phyloP scores from a whole-genome alignment of 2,888 invertebrate genomes.

The Nymphalis polychloros region DNA sequence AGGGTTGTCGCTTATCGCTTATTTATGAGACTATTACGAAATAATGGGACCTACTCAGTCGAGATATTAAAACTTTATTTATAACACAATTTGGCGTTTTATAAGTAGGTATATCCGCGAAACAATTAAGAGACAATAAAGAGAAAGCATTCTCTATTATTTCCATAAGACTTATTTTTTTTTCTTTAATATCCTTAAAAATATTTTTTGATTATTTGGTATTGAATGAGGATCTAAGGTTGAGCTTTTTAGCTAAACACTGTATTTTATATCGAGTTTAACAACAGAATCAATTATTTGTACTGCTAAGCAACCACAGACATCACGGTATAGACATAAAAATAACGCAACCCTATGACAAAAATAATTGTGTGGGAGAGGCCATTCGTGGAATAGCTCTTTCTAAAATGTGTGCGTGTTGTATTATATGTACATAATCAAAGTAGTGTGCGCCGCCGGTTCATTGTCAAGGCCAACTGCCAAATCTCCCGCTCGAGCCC shows the following conservation, averaged over 20 bases:
- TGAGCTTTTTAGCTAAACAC: too few species aligned
- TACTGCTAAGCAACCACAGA: background rate
- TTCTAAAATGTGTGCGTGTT: constrained; percentile 58
- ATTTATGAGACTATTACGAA: constrained; percentile 14
- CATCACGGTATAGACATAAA: constrained; percentile 2
- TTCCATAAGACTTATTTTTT: too few species aligned
- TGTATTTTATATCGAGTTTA: background rate
- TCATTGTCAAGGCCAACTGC: constrained; percentile 81
- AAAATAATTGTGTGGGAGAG: constrained; percentile 70
- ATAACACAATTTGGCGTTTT: background rate
- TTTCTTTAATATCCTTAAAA: too few species aligned
- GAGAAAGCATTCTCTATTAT: too few species aligned
- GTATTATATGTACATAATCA: constrained; percentile 56
- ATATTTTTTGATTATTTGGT: too few species aligned
- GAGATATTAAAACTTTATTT: background rate
- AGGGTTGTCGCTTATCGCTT: constrained; percentile 55
- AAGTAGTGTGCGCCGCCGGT: constrained; percentile 74
- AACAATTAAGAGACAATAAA: too few species aligned
- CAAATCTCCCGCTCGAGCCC: constrained; percentile 75
- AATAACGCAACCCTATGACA: constrained; percentile 42
- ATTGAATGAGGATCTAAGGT: too few species aligned
- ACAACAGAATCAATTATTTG: background rate
- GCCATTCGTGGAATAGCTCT: constrained; percentile 73
- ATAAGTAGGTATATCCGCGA: background rate
- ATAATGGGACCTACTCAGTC: background rate